phyloP scores from a whole-genome alignment of 2,113 vertebrate species.

The Urocynchramus pylzowi region DNA sequence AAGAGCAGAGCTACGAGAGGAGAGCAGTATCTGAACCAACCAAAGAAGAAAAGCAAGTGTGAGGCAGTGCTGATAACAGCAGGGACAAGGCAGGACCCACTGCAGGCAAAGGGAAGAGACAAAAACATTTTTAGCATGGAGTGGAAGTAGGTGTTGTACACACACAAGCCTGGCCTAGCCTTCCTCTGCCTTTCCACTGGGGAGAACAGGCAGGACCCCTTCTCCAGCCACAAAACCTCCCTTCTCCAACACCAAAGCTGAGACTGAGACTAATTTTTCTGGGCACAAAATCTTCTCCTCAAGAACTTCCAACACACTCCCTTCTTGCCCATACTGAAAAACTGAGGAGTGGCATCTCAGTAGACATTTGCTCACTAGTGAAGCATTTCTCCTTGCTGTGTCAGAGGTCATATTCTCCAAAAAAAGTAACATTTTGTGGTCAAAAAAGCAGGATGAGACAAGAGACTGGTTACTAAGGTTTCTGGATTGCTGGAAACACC shows the following conservation, averaged over 20 bases:
- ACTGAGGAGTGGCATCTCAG: not conserved
- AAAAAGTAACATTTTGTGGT: conserved; percentile 21
- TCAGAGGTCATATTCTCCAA: not conserved
- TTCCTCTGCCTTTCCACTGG: not conserved
- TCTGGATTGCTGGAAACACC: not conserved
- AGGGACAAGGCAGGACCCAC: not conserved
- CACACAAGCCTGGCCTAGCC: not conserved
- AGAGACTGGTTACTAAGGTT: not conserved
- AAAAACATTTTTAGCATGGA: not conserved
- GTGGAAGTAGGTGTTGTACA: not conserved
- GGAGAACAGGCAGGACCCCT: not conserved
- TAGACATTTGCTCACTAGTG: not conserved
- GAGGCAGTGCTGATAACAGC: not conserved
- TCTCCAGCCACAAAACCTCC: not conserved
- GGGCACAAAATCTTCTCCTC: not conserved
- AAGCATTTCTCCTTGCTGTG: not conserved
- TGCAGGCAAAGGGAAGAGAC: not conserved
- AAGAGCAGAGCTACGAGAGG: not conserved
- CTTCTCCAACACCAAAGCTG: not conserved
- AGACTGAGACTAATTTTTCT: not conserved
- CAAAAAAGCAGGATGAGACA: conserved; percentile 5
- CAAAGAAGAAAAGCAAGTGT: not conserved
- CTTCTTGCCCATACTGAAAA: not conserved
- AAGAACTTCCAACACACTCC: not conserved
- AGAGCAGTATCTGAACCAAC: not conserved